Evolutionary conservation across 2,113 vertebrate genomes (phyloP).

Genomic region (Macquaria ambigua): DNA sequence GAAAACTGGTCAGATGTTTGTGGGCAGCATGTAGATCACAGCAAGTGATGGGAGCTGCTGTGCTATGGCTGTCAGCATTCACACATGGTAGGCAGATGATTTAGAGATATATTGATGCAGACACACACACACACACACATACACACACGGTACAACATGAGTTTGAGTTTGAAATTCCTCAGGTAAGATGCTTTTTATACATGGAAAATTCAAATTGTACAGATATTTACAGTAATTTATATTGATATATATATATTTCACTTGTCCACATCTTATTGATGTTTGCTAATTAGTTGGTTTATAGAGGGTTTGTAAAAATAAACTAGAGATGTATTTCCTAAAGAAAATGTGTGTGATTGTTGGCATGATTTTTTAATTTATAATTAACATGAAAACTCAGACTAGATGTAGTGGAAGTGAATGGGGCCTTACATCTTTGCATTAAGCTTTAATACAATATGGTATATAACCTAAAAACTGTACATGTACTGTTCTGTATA

Average conservation of each 20-base stretch:
- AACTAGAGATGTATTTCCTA: background rate
- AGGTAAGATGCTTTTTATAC: background rate
- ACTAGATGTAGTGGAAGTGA: background rate
- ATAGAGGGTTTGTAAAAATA: background rate
- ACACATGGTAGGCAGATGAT: slow-evolving; percentile 35
- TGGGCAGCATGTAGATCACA: slow-evolving; percentile 4
- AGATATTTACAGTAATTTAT: background rate
- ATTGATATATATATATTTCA: background rate
- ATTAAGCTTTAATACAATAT: background rate
- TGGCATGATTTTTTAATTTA: background rate
- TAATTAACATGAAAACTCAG: background rate
- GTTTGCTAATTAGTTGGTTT: background rate
- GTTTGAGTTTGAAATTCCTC: background rate
- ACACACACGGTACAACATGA: background rate
- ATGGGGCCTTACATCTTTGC: background rate
- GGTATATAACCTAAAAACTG: background rate
- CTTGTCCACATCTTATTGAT: background rate
- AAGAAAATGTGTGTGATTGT: background rate
- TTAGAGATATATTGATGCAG: slow-evolving; percentile 1
- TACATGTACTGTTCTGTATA: background rate
- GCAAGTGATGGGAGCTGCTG: slow-evolving; percentile 14
- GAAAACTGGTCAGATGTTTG: slow-evolving; percentile 33
- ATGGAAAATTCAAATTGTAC: background rate
- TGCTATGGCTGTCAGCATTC: slow-evolving; percentile 16
- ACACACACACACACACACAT: background rate